Evolutionary conservation across 37 sponge, comb jelly and placozoan species (phyloP).

Genomic region (Corticium candelabrum): DNA sequence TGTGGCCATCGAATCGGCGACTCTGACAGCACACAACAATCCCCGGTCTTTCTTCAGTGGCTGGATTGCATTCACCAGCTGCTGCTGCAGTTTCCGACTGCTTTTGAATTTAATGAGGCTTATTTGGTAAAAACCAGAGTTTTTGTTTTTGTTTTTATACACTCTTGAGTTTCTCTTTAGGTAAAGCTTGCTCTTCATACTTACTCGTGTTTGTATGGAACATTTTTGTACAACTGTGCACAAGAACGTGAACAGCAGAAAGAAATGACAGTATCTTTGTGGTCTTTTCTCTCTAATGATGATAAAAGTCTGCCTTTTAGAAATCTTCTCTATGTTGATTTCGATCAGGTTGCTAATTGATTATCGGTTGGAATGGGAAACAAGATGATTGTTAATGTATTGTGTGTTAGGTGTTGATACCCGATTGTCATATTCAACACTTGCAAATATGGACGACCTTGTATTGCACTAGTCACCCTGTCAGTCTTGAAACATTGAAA

Average conservation of each 20-base stretch:
- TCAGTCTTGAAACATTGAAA: too few relatives aligned
- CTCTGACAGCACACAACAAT: conserved; percentile 30
- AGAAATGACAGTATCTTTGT: too few relatives aligned
- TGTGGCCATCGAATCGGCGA: conserved; percentile 29
- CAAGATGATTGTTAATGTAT: too few relatives aligned
- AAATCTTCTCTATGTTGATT: too few relatives aligned
- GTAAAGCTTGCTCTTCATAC: conserved; percentile 57
- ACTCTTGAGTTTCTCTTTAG: conserved; percentile 31
- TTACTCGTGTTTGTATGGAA: conserved; percentile 71
- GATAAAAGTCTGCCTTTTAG: too few relatives aligned
- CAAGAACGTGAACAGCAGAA: conserved; percentile 58
- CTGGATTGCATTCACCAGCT: conserved; percentile 84
- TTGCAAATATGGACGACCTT: too few relatives aligned
- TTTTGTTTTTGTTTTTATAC: conserved; percentile 5
- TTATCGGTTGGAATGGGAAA: too few relatives aligned
- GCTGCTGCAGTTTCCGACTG: conserved; percentile 70
- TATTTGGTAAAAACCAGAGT: conserved; percentile 41
- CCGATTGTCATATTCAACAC: too few relatives aligned
- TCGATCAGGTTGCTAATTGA: too few relatives aligned
- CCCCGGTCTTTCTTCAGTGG: conserved; percentile 91
- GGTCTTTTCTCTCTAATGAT: too few relatives aligned
- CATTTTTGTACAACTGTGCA: conserved; percentile 62
- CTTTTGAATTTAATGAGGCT: conserved; percentile 70
- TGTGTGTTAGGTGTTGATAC: too few relatives aligned
- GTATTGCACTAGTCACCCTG: too few relatives aligned